Conservation (phyloP, 2,888 invertebrate genomes). For the Listrodromus nycthemerus region DNA sequence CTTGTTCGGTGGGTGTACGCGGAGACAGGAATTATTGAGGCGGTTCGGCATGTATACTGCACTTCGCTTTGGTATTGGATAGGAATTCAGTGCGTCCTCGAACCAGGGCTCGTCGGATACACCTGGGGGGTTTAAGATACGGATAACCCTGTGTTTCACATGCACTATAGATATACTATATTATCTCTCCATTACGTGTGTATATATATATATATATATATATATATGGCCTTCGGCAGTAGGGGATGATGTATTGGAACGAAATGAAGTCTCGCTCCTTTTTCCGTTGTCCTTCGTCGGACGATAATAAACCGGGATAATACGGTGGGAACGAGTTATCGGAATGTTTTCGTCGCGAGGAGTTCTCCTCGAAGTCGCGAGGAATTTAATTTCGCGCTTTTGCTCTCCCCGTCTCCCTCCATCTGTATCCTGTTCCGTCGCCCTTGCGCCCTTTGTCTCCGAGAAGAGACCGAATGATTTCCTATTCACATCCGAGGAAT, state of each 20-base stretch:
- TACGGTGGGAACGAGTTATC: constrained; percentile 71
- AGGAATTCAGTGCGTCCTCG: constrained; percentile 56
- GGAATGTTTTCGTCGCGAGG: constrained; percentile 69
- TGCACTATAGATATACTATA: constrained; percentile 20
- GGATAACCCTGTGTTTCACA: constrained; percentile 54
- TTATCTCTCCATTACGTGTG: constrained; percentile 42
- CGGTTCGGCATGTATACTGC: not conserved
- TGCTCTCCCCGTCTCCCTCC: constrained; percentile 51
- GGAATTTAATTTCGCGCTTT: constrained; percentile 81
- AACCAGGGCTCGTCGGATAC: constrained; percentile 38
- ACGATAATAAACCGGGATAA: constrained; percentile 68
- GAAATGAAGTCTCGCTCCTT: constrained; percentile 61
- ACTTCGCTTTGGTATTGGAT: constrained; percentile 13
- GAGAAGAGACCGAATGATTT: constrained; percentile 59
- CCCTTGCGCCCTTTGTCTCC: constrained; percentile 43
- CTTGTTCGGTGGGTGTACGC: not conserved
- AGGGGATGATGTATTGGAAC: constrained; percentile 56
- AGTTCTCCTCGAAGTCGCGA: constrained; percentile 63
- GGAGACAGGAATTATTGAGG: constrained; percentile 12
- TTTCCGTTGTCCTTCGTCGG: constrained; percentile 57
- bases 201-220: constrained; percentile 44
- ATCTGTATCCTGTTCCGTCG: constrained; percentile 5
- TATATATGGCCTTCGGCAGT: constrained; percentile 21
- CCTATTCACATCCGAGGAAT: constrained; percentile 50
- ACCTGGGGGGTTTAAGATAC: constrained; percentile 45